phyloP scores from a whole-genome alignment of 2,113 vertebrate genomes.

The Corythornis madagascariensis region DNA sequence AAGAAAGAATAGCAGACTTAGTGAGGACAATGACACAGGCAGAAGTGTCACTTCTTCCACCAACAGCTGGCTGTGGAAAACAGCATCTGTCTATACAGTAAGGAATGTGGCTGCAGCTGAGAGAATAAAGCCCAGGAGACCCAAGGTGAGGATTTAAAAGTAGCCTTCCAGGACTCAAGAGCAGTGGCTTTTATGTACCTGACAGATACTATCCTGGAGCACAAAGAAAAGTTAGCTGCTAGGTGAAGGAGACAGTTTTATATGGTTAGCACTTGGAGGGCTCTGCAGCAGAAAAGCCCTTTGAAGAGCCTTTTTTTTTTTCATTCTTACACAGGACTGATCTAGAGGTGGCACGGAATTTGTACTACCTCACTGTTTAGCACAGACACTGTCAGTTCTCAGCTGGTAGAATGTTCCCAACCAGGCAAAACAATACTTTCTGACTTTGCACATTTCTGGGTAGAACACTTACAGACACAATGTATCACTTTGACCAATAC shows the following conservation, averaged over 20 bases:
- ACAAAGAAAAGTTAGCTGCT: background rate
- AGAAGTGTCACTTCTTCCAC: background rate
- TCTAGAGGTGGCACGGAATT: background rate
- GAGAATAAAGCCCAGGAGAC: background rate
- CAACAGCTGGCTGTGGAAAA: background rate
- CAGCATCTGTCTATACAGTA: background rate
- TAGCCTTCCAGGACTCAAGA: background rate
- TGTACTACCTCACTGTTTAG: background rate
- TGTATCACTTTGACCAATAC: background rate
- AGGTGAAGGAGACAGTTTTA: background rate
- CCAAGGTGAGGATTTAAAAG: background rate
- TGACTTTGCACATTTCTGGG: background rate
- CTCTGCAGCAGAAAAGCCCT: background rate
- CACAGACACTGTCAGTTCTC: background rate
- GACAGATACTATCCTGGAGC: background rate
- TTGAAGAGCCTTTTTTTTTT: background rate
- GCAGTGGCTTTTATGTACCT: too few relatives aligned
- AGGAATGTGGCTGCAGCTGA: background rate
- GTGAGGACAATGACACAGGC: background rate
- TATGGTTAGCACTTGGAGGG: background rate
- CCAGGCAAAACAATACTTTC: background rate
- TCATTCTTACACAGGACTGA: background rate
- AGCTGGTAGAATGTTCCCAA: background rate
- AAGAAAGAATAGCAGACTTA: background rate
- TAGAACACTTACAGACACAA: background rate